phyloP scores from a whole-genome alignment of 1,140 invertebrate genomes.

The Drosophila kanapiae region DNA sequence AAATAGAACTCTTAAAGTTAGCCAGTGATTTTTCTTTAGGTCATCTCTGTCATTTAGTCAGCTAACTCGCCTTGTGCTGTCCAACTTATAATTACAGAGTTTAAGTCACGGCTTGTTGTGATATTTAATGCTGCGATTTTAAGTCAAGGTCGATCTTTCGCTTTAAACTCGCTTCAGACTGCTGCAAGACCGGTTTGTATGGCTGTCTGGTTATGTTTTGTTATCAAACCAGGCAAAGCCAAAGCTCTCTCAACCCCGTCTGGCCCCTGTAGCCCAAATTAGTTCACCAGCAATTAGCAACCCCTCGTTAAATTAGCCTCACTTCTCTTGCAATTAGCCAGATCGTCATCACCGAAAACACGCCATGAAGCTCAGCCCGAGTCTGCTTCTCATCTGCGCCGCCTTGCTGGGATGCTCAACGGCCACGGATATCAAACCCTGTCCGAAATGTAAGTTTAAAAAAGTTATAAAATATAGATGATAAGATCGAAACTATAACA shows the following conservation, averaged over 20 bases:
- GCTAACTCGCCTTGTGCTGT: constrained; percentile 10
- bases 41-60: constrained; percentile 2
- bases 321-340: constrained; percentile 36
- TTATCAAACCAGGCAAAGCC: constrained; percentile 28
- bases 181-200: constrained; percentile 60
- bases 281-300: constrained; percentile 51
- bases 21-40: constrained; percentile 1
- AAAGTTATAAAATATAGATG: not conserved
- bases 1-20: constrained; percentile 12
- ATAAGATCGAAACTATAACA: not conserved
- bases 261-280: constrained; percentile 20
- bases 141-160: constrained; percentile 74
- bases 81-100: constrained; percentile 14
- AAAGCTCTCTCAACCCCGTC: constrained; percentile 24
- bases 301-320: constrained; percentile 27
- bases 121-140: constrained; percentile 38
- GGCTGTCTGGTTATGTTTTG: constrained; percentile 14
- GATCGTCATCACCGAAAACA: constrained; percentile 1
- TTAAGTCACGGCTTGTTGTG: constrained; percentile 13
- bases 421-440: constrained; percentile 83
- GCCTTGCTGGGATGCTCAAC: constrained; percentile 39
- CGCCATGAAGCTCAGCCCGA: constrained; percentile 53
- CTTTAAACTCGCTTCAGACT: constrained; percentile 1
- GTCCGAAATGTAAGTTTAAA: constrained; percentile 72
- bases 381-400: constrained; percentile 52